Base-by-base conservation (phyloP, 1,140 invertebrate genomes). In the Formica exsecta region DNA sequence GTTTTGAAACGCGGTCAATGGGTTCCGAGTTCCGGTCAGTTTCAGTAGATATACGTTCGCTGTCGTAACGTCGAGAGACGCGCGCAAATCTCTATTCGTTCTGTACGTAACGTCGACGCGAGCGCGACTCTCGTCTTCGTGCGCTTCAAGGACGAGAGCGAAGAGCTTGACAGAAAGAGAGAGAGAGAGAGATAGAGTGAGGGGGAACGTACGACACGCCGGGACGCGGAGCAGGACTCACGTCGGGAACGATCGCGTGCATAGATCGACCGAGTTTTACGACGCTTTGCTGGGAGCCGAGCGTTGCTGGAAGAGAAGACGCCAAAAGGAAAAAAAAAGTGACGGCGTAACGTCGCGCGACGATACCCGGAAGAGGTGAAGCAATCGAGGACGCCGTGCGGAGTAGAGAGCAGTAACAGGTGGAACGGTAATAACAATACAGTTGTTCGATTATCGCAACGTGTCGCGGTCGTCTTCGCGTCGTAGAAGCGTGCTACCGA, bases 331-430 rank as follows among this genome's bases (percentile, higher is more conserved):
- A 16, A 44, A 61, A 44, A 44, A 9, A 41, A 25, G 22, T 22
- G 36, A 22, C 32, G 29, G 44, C 13, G 19, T 29, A 65, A 29
- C 25, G 29, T 48, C 25, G 13, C 11, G 25, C 44, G 62, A 19
- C 44, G 36, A 54, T 19, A 36, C 11, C 13, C 44, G 9, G 22
- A 54, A 38, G 22, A 8, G 29, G 11, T 19, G n/a, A 25, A 16
- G 48, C 29, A n/a, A 25, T 1, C 38, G 7, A 22, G 13, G 76
- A 36, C 3, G 51, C 8, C 38, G 7, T 19, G 64, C 22, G 64
- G n/a, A 57, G 44, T 29, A 61, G 68, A 51, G 29, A 36, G 9
- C 54, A 61, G 68, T 74, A 83, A 83, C 68, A 74, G 79, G 79
- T 74, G 79, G 68, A 61, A 83, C 32, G 64, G 65, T 80, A 80